Conservation (phyloP, 2,888 invertebrate species). For the Pterostichus madidus region DNA sequence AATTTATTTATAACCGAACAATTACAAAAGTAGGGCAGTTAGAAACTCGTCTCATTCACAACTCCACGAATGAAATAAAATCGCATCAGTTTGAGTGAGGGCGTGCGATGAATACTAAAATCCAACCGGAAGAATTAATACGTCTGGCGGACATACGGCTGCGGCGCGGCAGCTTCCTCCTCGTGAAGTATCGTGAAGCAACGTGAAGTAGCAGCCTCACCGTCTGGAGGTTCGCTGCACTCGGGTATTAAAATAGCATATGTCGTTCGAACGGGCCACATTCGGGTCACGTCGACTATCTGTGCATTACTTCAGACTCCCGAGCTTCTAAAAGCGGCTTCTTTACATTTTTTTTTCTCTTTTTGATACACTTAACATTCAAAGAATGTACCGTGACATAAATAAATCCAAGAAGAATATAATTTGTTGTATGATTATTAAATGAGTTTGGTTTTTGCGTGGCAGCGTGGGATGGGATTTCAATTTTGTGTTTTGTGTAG, state of each 20-base stretch:
- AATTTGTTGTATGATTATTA: conserved; percentile 14
- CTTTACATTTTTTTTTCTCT: conserved; percentile 45
- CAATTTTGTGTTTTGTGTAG: conserved; percentile 37
- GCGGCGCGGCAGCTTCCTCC: neutral
- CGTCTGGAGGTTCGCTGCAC: conserved; percentile 44
- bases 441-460: conserved; percentile 15
- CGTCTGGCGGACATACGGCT: conserved; percentile 12
- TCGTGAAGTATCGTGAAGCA: neutral
- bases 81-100: conserved; percentile 35
- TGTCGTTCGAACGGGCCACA: conserved; percentile 49
- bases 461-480: neutral
- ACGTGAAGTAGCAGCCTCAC: neutral
- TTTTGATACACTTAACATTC: conserved; percentile 49
- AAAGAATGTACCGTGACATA: conserved; percentile 28
- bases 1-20: conserved; percentile 10
- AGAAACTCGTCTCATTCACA: neutral
- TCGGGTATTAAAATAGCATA: conserved; percentile 58
- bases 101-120: conserved; percentile 46
- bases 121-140: conserved; percentile 45
- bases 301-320: conserved; percentile 43
- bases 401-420: conserved; percentile 23
- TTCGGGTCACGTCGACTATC: conserved; percentile 55
- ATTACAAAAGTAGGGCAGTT: conserved; percentile 18
- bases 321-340: conserved; percentile 45
- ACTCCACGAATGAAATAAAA: conserved; percentile 26